These are phyloP conservation scores for Ypsolopha sequella DNA, from an alignment of 2,888 invertebrate genomes.

Conservation along the genomic window DNA sequence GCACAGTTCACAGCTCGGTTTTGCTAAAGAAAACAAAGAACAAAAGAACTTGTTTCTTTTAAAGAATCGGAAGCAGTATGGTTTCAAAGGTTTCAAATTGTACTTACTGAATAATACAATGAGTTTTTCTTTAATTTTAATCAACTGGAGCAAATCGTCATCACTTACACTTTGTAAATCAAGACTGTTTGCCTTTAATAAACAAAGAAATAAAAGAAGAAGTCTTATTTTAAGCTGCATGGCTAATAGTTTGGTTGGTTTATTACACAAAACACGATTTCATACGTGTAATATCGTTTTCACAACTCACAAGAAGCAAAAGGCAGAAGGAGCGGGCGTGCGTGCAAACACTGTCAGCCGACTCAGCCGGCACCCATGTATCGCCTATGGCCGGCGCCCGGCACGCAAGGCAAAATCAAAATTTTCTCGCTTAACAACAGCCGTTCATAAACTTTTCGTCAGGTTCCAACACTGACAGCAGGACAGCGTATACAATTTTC, in stretches of 20 bases:
- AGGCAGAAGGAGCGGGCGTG: too few species aligned
- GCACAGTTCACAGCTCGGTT: slow-evolving; percentile 78
- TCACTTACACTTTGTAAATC: slow-evolving; percentile 78
- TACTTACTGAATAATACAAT: slow-evolving; percentile 85
- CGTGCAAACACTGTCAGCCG: too few species aligned
- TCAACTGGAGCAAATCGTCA: slow-evolving; percentile 82
- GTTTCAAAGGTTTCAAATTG: neutral
- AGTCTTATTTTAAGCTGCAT: slow-evolving; percentile 10
- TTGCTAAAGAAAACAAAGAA: slow-evolving; percentile 60
- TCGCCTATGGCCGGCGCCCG: too few species aligned
- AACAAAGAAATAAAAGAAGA: slow-evolving; percentile 15
- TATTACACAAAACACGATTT: neutral
- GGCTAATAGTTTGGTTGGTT: neutral
- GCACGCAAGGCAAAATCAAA: too few species aligned
- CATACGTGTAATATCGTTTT: too few species aligned
- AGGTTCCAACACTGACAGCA: too few species aligned
- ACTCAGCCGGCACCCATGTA: too few species aligned
- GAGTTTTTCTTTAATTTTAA: slow-evolving; percentile 84
- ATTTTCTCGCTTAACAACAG: neutral
- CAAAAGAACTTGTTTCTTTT: neutral
- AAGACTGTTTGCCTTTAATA: slow-evolving; percentile 28
- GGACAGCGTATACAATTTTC: too few species aligned
- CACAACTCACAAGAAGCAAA: too few species aligned
- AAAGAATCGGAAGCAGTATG: neutral
- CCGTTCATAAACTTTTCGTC: too few species aligned